Evolutionary conservation across 2,113 vertebrate species (phyloP).

Genomic region (Phrynosoma blainvillii): DNA sequence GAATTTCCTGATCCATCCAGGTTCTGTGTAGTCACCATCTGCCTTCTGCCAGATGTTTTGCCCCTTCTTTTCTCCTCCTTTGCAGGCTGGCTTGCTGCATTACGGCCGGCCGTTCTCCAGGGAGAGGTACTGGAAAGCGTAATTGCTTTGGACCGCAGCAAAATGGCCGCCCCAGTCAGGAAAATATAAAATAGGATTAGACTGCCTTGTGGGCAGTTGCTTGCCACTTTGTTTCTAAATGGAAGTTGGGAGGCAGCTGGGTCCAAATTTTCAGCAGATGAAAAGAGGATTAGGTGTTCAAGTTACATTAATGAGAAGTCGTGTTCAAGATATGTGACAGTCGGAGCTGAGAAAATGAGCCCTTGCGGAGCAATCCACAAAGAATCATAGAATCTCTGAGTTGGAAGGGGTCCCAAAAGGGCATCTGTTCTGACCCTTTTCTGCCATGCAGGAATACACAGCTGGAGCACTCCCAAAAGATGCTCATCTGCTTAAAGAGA

Average conservation of each 20-base stretch:
- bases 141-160: conserved; percentile 20
- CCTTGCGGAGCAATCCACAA: too few relatives aligned
- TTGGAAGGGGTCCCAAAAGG: too few relatives aligned
- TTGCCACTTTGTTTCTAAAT: conserved; percentile 27
- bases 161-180: conserved; percentile 5
- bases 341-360: not conserved
- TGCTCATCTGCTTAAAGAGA: too few relatives aligned
- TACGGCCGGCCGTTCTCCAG: not conserved
- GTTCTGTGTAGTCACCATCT: conserved; percentile 17
- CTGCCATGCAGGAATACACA: too few relatives aligned
- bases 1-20: conserved; percentile 38
- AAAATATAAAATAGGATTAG: conserved; percentile 8
- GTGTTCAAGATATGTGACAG: conserved; percentile 10
- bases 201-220: conserved; percentile 19
- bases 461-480: too few relatives aligned
- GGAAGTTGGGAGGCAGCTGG: conserved; percentile 44
- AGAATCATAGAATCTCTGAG: too few relatives aligned
- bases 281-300: conserved; percentile 42
- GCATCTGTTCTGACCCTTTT: too few relatives aligned
- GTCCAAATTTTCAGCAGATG: conserved; percentile 43
- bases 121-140: not conserved
- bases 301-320: conserved; percentile 12
- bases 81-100: too few relatives aligned
- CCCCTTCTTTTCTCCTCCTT: not conserved
- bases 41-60: not conserved